A percentile compares a stretch with the other conserved stretches of the same genome.
Evolutionary conservation across 2,113 vertebrate genomes (phyloP).

Genomic region (Sebastes fasciatus): DNA sequence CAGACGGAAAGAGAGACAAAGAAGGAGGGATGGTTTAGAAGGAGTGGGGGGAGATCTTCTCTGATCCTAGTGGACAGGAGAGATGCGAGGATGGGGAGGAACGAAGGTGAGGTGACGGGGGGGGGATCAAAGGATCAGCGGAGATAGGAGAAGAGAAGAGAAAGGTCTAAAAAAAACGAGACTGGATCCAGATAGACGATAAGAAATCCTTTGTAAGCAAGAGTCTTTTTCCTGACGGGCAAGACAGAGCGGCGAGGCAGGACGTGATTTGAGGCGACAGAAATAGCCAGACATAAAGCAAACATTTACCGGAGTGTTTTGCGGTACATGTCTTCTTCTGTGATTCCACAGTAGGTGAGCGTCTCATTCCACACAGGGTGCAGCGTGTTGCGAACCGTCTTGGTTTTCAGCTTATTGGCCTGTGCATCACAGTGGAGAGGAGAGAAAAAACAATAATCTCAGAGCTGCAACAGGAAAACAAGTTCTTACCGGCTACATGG

Average conservation of each 20-base stretch:
- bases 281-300: slow-evolving; percentile 31
- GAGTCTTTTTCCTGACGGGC: slow-evolving; percentile 8
- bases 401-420: slow-evolving; percentile 94
- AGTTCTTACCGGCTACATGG: background rate
- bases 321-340: slow-evolving; percentile 89
- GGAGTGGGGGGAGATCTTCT: slow-evolving; percentile 32
- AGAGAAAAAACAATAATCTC: slow-evolving; percentile 4
- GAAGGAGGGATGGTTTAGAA: slow-evolving; percentile 14
- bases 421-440: slow-evolving; percentile 55
- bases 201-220: slow-evolving; percentile 55
- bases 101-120: slow-evolving; percentile 33
- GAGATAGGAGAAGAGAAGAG: slow-evolving; percentile 26
- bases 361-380: slow-evolving; percentile 92
- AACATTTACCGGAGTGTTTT: slow-evolving; percentile 89
- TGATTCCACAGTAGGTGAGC: slow-evolving; percentile 90
- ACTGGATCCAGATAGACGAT: slow-evolving; percentile 43
- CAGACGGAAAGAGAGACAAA: slow-evolving; percentile 37
- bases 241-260: slow-evolving; percentile 1
- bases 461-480: slow-evolving; percentile 21
- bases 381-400: slow-evolving; percentile 90
- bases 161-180: slow-evolving; percentile 11
- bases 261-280: slow-evolving; percentile 26
- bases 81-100: slow-evolving; percentile 26
- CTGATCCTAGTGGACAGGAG: slow-evolving; percentile 46
- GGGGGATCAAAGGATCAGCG: slow-evolving; percentile 32